Evolutionary conservation across 2,113 vertebrate genomes (phyloP), one percentile per base, ranked within the genome.

Genomic region (Microtus ochrogaster): DNA sequence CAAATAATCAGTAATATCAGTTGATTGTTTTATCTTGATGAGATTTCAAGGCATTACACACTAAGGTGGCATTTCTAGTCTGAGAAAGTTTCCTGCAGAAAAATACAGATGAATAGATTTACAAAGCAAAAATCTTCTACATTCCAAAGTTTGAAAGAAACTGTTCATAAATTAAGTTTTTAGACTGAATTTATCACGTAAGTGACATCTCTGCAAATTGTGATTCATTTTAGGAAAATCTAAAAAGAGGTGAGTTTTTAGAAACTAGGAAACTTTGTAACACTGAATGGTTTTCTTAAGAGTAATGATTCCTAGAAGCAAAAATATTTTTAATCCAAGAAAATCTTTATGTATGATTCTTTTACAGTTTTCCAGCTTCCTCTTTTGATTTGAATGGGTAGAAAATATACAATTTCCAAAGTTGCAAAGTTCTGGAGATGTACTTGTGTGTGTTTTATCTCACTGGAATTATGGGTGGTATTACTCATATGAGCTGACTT

Each of bases 1-100:
- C 76, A 91, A 94, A 94, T 95, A 92, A 89, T 95, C 41, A 95
- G 44, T 82, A 92, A 82, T 77, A 92, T 44, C 66, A 92, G 74
- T 92, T 88, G 84, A 92, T 79, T 95, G 28, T 89, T 92, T 85
- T 93, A 85, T 84, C 85, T 88, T 11, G 52, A 41, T 81, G 26
- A 58, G 39, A 87, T 95, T 96, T 94, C n/a, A 96, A 91, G 89
- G 14, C 33, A 70, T 91, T 72, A 63, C 8, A 70, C 19, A 85
- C 65, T 63, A 89, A 91, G 28, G 6, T 85, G 83, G 70, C 41
- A 94, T 91, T 79, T 87, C 47, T 88, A n/a, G 36, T 68, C 85
- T 61, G 49, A 92, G 86, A 47, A 93, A 86, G 74, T 58, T 94
- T 74, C 82, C 92, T 68, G 52, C 47, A 79, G 44, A 55, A 90